Percentiles rank a stretch among this genome's conserved stretches.
phyloP scores from a whole-genome alignment of 2,113 vertebrate species.

The Triplophysa tibetana region DNA sequence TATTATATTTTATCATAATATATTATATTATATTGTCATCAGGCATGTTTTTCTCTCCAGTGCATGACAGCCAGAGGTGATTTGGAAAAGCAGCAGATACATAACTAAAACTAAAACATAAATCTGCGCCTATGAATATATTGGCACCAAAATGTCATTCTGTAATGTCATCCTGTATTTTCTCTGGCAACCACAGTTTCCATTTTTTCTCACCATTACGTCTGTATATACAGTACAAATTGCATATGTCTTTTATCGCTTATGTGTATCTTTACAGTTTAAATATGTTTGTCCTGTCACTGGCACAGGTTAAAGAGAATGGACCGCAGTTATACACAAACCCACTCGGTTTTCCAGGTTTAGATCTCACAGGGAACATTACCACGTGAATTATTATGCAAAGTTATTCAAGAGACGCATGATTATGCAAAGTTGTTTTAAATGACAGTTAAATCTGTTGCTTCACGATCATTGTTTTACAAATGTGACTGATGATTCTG shows the following conservation, averaged over 20 bases:
- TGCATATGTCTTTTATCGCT: background rate
- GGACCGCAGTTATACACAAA: slow-evolving; percentile 58
- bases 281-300: slow-evolving; percentile 62
- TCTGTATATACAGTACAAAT: slow-evolving; percentile 44
- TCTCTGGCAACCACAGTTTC: too few relatives aligned
- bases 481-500: slow-evolving; percentile 71
- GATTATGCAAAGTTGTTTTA: slow-evolving; percentile 74
- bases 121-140: too few relatives aligned
- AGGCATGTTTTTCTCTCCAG: too few relatives aligned
- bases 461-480: slow-evolving; percentile 75
- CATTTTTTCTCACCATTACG: slow-evolving; percentile 2
- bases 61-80: too few relatives aligned
- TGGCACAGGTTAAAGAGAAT: slow-evolving; percentile 60
- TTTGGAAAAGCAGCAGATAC: too few relatives aligned
- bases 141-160: background rate
- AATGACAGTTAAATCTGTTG: slow-evolving; percentile 70
- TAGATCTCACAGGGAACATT: slow-evolving; percentile 64
- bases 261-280: slow-evolving; percentile 50
- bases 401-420: slow-evolving; percentile 72
- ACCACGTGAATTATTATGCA: slow-evolving; percentile 73
- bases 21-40: too few relatives aligned
- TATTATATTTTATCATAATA: too few relatives aligned
- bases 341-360: slow-evolving; percentile 49
- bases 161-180: too few relatives aligned
- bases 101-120: too few relatives aligned